Base-by-base conservation (phyloP, 2,888 invertebrate species). In the Cantharis rustica region DNA sequence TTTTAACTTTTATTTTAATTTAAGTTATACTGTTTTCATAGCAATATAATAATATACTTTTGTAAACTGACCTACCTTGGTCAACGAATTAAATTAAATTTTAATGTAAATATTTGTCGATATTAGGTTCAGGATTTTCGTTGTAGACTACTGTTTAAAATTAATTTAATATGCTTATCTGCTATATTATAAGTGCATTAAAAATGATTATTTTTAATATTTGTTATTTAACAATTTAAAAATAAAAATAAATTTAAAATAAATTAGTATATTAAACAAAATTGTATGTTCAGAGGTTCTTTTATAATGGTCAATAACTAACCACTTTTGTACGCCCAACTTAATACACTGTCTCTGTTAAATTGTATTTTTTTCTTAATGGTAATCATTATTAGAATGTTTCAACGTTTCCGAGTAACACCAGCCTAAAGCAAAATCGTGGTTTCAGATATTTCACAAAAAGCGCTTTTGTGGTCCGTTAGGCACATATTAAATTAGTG, bases 391-490 rank as follows among this genome's bases (percentile, higher is more conserved):
- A 73, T 73, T 69, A 69, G 73, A 62, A 73, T 69, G 73, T 68
- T 69, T 62, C 68, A 47, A 27, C 61, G 62, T 68, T 73, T 61
- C 68, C 72, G 72, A 64, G 73, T 23, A 73, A 73, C 69, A 62
- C 62, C 61, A 68, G 73, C 73, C 73, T 71, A 71, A 20, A 71
- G 71, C 62, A 61, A 11, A 71, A 23, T 20, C 16, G 71, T 72
- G 75, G 72, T 68, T 72, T 68, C 75, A 72, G 69, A 69, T 70
- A 75, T 75, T 70, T 69, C 69, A 63, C 75, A 76, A 75, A 77
- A 77, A 79, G 75, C 75, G 75, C 72, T 79, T 79, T 79, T 79
- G 80, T 79, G 75, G 80, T 75, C 75, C 74, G 71, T 70, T 73
- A 77, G 75, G 72, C 79, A 77, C 79, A 72, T 79, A 73, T 75